Conservation (phyloP, 2,888 invertebrate species). For the Octonoba sinensis region DNA sequence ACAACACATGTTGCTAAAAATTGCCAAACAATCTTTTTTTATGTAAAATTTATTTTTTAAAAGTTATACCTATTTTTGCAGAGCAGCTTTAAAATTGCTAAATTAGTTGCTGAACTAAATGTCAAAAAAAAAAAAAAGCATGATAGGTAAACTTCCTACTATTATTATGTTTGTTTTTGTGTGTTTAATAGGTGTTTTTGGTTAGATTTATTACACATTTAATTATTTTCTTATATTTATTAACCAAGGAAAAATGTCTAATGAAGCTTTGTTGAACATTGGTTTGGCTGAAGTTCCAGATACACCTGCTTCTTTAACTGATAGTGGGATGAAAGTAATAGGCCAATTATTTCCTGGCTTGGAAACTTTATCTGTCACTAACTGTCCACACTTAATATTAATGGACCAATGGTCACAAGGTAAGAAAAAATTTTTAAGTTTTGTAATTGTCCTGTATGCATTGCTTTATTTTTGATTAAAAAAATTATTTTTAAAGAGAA, state of each 20-base stretch:
- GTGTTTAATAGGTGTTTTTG: no score
- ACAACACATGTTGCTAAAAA: no score
- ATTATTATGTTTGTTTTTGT: no score
- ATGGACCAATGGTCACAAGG: conserved; percentile 68
- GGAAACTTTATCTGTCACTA: conserved; percentile 67
- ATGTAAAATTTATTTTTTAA: no score
- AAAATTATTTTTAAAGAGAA: no score
- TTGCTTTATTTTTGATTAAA: background rate
- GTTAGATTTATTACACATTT: no score
- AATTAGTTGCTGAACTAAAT: no score
- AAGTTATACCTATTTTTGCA: no score
- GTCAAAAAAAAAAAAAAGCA: no score
- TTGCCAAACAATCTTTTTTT: no score
- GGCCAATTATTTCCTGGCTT: conserved; percentile 66
- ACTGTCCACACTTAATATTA: conserved; percentile 68
- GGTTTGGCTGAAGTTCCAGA: conserved; percentile 68
- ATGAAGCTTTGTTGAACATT: conserved; percentile 66
- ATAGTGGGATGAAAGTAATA: conserved; percentile 63
- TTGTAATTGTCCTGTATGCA: background rate
- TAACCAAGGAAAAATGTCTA: conserved; percentile 65
- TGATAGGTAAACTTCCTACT: no score
- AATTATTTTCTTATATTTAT: background rate
- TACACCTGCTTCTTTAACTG: conserved; percentile 64
- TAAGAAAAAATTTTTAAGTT: conserved; percentile 27
- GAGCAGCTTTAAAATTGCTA: no score